phyloP scores from a whole-genome alignment of 2,797 vertebrate genomes.

The Heteromormyrus szaboi region DNA sequence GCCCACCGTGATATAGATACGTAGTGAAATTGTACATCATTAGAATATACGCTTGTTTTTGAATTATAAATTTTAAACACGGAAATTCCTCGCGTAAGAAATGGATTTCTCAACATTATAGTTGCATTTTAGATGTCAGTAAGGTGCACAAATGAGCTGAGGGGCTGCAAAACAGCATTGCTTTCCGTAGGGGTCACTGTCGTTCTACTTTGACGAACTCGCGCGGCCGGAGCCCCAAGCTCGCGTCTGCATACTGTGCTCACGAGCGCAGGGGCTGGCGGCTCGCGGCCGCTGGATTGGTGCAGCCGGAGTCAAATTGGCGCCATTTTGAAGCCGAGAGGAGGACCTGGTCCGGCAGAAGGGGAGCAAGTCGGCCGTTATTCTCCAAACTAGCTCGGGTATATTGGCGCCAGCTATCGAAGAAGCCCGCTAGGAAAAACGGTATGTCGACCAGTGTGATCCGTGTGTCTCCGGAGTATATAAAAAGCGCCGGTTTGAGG shows the following conservation, averaged over 20 bases:
- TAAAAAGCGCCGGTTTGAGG: not conserved
- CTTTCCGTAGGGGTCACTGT: slow-evolving; percentile 51
- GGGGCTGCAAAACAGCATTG: not conserved
- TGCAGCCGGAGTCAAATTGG: slow-evolving; percentile 73
- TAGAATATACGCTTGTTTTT: not conserved
- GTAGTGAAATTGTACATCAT: not conserved
- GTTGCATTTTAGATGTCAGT: not conserved
- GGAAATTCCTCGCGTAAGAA: not conserved
- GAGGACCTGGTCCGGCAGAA: slow-evolving; percentile 69
- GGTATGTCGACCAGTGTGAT: slow-evolving; percentile 46
- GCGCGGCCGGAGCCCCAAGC: not conserved
- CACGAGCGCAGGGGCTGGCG: slow-evolving; percentile 26
- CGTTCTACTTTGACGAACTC: slow-evolving; percentile 21
- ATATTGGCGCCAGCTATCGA: slow-evolving; percentile 25
- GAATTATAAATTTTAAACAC: not conserved
- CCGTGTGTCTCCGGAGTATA: slow-evolving; percentile 27
- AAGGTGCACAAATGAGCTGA: not conserved
- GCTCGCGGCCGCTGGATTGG: slow-evolving; percentile 58
- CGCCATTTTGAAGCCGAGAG: slow-evolving; percentile 95
- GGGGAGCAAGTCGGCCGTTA: slow-evolving; percentile 68
- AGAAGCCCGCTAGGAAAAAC: slow-evolving; percentile 19
- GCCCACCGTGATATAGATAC: not conserved
- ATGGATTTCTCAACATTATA: not conserved
- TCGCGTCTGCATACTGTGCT: slow-evolving; percentile 48
- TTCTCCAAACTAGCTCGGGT: slow-evolving; percentile 60